A percentile compares a stretch with the other conserved stretches of the same genome.
Conservation (phyloP, 2,113 vertebrate genomes). For the Ranitomeya variabilis region DNA sequence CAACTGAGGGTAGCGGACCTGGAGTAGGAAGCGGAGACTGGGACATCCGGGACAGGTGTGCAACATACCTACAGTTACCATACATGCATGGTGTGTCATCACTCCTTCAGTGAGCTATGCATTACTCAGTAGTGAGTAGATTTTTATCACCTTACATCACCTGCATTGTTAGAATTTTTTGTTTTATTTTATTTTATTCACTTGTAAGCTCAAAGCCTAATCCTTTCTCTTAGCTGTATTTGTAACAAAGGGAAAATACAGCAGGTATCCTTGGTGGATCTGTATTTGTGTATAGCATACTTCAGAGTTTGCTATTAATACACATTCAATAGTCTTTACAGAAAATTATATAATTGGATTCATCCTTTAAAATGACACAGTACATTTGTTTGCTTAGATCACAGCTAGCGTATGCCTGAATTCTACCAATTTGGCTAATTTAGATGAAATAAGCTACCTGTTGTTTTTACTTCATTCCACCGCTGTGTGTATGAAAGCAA, state of each 20-base stretch:
- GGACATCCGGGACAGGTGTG: too few relatives aligned
- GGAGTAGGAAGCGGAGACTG: too few relatives aligned
- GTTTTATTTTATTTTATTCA: neutral
- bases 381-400: neutral
- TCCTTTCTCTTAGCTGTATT: neutral
- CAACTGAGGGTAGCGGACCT: too few relatives aligned
- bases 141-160: too few relatives aligned
- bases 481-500: neutral
- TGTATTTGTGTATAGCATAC: neutral
- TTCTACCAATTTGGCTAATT: constrained; percentile 8
- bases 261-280: neutral
- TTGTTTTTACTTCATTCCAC: constrained; percentile 29
- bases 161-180: too few relatives aligned
- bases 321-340: neutral
- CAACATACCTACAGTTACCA: too few relatives aligned
- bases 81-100: too few relatives aligned
- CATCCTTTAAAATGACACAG: constrained; percentile 13
- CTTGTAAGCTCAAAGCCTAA: neutral
- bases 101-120: too few relatives aligned
- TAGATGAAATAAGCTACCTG: constrained; percentile 28
- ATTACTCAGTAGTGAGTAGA: too few relatives aligned
- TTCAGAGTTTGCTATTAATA: neutral
- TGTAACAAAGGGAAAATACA: neutral
- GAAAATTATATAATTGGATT: constrained; percentile 27
- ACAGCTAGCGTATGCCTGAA: neutral